A percentile compares a stretch with the other conserved stretches of the same genome.
phyloP scores from a whole-genome alignment of 2,113 vertebrate species.

The Corvus moneduloides region DNA sequence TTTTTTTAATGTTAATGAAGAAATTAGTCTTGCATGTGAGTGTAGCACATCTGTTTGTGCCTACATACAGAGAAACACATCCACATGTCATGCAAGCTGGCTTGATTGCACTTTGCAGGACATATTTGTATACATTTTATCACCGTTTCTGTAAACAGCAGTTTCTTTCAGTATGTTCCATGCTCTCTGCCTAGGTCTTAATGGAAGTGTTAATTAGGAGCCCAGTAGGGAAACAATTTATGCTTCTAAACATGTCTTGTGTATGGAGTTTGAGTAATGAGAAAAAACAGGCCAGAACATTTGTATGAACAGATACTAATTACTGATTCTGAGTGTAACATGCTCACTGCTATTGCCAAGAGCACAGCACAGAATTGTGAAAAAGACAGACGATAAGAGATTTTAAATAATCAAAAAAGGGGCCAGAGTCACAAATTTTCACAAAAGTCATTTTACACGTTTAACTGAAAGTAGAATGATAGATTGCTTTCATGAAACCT shows the following conservation, averaged over 20 bases:
- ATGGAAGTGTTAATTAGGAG: conserved; percentile 63
- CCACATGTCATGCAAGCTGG: conserved; percentile 53
- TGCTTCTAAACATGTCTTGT: conserved; percentile 44
- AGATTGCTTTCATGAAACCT: not conserved
- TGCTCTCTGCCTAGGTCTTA: conserved; percentile 46
- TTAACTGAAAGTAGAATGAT: not conserved
- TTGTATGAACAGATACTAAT: conserved; percentile 50
- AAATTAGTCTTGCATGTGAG: conserved; percentile 50
- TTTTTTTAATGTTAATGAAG: conserved; percentile 40
- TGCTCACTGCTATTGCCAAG: not conserved
- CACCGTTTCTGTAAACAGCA: conserved; percentile 51
- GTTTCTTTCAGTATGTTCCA: conserved; percentile 48
- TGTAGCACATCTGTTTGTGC: conserved; percentile 44
- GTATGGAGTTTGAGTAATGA: conserved; percentile 55
- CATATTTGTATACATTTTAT: conserved; percentile 58
- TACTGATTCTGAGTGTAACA: not conserved
- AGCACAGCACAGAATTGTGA: not conserved
- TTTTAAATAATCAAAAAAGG: not conserved
- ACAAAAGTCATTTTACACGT: not conserved
- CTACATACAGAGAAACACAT: conserved; percentile 13
- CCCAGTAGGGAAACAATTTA: conserved; percentile 55
- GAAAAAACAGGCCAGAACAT: conserved; percentile 41
- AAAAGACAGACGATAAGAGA: not conserved
- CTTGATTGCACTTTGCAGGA: conserved; percentile 47
- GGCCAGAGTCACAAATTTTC: not conserved